Evolutionary conservation across 2,113 vertebrate genomes (phyloP).

Genomic region (Nycticorax nycticorax): DNA sequence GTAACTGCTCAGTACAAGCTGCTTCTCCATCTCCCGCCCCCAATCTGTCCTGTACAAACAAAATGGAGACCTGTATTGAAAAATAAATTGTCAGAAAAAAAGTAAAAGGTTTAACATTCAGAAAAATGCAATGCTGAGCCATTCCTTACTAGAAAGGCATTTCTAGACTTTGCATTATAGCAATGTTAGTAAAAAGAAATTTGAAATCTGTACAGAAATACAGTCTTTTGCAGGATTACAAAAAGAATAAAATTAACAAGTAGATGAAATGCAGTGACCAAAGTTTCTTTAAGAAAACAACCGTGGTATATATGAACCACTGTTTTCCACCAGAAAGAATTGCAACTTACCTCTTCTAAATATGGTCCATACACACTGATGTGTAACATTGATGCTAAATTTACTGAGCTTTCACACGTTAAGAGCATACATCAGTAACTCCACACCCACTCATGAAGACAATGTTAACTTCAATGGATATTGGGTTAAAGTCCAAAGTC

Average conservation of each 20-base stretch:
- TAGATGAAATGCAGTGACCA: background rate
- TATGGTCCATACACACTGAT: background rate
- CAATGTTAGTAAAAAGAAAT: accelerated
- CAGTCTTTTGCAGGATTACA: background rate
- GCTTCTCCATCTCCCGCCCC: background rate
- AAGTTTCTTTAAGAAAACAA: background rate
- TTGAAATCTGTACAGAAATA: background rate
- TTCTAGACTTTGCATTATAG: background rate
- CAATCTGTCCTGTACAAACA: background rate
- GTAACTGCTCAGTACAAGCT: background rate
- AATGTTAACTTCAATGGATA: background rate
- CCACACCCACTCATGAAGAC: background rate
- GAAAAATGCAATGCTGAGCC: background rate
- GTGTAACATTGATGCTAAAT: background rate
- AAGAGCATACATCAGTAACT: background rate
- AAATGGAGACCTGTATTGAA: background rate
- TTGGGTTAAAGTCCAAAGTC: background rate
- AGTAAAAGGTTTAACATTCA: background rate
- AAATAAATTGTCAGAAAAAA: background rate
- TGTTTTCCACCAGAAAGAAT: background rate
- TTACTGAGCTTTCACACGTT: background rate
- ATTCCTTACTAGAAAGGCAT: background rate
- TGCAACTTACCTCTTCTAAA: background rate
- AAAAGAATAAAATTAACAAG: background rate
- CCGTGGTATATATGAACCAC: background rate